Evolutionary conservation across 2,113 vertebrate species (phyloP).

Genomic region (Sitta europaea): DNA sequence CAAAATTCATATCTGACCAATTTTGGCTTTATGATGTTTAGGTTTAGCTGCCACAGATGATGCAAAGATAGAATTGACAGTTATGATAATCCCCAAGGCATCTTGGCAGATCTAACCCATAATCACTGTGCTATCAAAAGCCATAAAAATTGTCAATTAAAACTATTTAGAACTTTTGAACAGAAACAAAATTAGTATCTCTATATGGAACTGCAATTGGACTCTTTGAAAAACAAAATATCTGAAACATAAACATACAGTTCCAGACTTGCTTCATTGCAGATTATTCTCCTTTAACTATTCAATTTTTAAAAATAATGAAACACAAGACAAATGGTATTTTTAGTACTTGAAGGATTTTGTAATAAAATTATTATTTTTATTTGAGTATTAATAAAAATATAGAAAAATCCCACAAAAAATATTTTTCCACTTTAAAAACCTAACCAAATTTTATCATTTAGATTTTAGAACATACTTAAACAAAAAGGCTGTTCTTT

Average conservation of each 20-base stretch:
- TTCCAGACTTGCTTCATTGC: neutral
- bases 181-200: neutral
- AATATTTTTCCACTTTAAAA: neutral
- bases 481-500: neutral
- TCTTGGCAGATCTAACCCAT: neutral
- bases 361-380: neutral
- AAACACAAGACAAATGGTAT: neutral
- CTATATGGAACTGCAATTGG: neutral
- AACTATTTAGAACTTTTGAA: neutral
- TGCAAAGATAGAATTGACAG: neutral
- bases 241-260: neutral
- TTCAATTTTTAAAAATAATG: neutral
- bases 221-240: neutral
- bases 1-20: neutral
- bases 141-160: neutral
- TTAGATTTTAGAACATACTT: neutral
- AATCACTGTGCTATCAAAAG: neutral
- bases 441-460: neutral
- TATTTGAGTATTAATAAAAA: neutral
- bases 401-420: neutral
- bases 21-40: neutral
- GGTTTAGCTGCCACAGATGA: neutral
- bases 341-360: neutral
- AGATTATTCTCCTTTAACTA: neutral
- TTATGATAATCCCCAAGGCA: neutral